Conservation (phyloP, 2,888 invertebrate genomes). For the Drosophila mettleri region DNA sequence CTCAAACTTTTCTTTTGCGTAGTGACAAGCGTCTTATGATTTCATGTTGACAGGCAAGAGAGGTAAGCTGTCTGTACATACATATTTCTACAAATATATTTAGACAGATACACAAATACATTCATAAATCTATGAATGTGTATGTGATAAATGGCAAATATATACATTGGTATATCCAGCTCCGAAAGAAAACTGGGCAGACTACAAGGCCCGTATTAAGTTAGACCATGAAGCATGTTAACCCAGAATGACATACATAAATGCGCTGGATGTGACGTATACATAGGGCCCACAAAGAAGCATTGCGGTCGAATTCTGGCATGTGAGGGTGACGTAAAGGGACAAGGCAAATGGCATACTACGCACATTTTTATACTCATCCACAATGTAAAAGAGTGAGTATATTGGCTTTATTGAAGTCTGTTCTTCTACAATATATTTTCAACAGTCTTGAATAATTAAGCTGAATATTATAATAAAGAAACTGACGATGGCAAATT, state of each 20-base stretch:
- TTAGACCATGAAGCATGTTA: constrained; percentile 52
- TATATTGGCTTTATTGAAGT: too few relatives aligned
- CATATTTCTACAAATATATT: constrained; percentile 28
- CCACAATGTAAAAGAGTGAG: too few relatives aligned
- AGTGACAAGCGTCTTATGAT: constrained; percentile 59
- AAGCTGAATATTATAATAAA: too few relatives aligned
- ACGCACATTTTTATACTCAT: constrained; percentile 15
- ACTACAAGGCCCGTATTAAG: constrained; percentile 46
- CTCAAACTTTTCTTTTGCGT: constrained; percentile 45
- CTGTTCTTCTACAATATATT: too few relatives aligned
- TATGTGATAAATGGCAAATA: constrained; percentile 1
- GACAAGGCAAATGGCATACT: constrained; percentile 23
- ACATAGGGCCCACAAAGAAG: constrained; percentile 45
- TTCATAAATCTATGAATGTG: neutral
- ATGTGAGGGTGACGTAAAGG: constrained; percentile 26
- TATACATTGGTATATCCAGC: constrained; percentile 20
- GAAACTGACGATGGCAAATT: too few relatives aligned
- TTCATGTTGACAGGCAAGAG: constrained; percentile 60
- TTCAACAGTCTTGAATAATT: too few relatives aligned
- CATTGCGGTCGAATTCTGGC: constrained; percentile 37
- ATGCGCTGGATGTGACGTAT: constrained; percentile 53
- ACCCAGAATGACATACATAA: constrained; percentile 54
- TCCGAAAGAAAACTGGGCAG: constrained; percentile 3
- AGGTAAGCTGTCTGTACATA: constrained; percentile 59
- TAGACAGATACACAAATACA: constrained; percentile 25